phyloP scores from a whole-genome alignment of 1,140 invertebrate species.

The Ooceraea biroi region DNA sequence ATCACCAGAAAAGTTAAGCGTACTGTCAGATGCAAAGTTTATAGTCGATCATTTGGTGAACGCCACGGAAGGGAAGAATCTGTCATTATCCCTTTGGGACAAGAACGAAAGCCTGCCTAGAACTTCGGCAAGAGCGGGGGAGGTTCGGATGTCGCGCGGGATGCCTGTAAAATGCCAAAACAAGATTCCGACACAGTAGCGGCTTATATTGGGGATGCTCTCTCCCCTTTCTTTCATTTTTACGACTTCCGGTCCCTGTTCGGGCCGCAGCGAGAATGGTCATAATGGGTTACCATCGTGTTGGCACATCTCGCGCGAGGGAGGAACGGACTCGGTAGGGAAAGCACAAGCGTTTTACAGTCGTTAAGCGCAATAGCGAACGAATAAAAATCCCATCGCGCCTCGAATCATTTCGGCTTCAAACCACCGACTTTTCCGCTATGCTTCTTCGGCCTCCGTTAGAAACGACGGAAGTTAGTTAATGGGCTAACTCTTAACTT shows the following conservation, averaged over 20 bases:
- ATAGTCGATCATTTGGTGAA: conserved; percentile 27
- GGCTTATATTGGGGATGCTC: conserved; percentile 11
- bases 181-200: conserved; percentile 64
- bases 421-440: conserved; percentile 8
- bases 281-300: conserved; percentile 67
- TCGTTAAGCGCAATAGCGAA: conserved; percentile 84
- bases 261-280: conserved; percentile 53
- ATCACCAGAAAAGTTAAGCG: not conserved
- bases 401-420: conserved; percentile 82
- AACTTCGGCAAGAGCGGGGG: conserved; percentile 2
- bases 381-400: conserved; percentile 85
- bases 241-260: conserved; percentile 66
- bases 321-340: conserved; percentile 43
- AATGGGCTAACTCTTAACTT: conserved; percentile 46
- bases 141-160: conserved; percentile 54
- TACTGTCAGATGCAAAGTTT: not conserved
- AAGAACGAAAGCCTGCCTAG: conserved; percentile 3
- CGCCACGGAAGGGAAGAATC: conserved; percentile 75
- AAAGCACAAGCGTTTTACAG: conserved; percentile 82
- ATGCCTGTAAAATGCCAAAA: conserved; percentile 72
- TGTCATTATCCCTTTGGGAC: conserved; percentile 82
- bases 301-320: conserved; percentile 61
- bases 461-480: conserved; percentile 39
- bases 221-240: conserved; percentile 48
- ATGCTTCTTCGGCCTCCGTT: not conserved